Evolutionary conservation across 2,113 vertebrate genomes (phyloP).

Genomic region (Ciconia boyciana): DNA sequence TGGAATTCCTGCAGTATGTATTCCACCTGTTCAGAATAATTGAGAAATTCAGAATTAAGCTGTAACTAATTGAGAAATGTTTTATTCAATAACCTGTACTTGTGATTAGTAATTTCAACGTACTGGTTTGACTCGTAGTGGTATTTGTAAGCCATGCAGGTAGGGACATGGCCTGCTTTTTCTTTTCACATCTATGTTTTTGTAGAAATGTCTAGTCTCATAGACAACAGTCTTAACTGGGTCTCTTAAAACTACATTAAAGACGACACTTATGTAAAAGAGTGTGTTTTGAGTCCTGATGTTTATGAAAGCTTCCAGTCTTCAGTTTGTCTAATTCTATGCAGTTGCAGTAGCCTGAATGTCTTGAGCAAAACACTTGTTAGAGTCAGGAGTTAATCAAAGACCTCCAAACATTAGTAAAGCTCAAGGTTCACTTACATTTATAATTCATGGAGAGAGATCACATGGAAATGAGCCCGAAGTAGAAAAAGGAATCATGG

Average conservation of each 20-base stretch:
- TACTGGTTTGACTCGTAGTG: background rate
- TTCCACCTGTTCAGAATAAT: background rate
- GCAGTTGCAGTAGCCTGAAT: background rate
- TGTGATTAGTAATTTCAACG: background rate
- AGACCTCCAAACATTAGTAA: background rate
- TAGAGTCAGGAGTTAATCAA: background rate
- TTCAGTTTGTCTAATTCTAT: background rate
- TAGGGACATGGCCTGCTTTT: background rate
- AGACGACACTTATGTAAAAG: background rate
- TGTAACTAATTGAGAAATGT: background rate
- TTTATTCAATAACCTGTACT: background rate
- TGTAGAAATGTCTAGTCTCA: background rate
- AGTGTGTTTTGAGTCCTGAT: background rate
- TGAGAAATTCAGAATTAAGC: background rate
- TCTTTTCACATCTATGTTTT: background rate
- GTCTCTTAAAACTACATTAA: background rate
- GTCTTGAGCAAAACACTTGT: background rate
- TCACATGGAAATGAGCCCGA: background rate
- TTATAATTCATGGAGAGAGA: background rate
- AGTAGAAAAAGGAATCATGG: background rate
- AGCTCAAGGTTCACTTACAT: background rate
- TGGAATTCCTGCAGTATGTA: background rate
- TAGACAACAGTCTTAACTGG: background rate
- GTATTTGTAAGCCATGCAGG: background rate
- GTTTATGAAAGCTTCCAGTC: background rate